phyloP scores from a whole-genome alignment of 2,888 invertebrate species.

The Sinhomidia bicolor region DNA sequence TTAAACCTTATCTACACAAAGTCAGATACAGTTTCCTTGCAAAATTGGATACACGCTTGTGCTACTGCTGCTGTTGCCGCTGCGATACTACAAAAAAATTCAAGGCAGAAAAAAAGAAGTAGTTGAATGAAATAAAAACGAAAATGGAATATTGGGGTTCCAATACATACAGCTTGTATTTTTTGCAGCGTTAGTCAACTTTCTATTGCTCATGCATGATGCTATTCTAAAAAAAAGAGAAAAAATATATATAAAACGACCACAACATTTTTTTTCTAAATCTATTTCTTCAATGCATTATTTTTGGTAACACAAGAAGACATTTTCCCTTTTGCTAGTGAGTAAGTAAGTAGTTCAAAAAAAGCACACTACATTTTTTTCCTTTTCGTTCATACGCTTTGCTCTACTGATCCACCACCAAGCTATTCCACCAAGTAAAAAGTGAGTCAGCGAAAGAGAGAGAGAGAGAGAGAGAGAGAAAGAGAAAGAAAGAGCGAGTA shows the following conservation, averaged over 20 bases:
- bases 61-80: background rate
- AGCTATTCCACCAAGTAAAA: slow-evolving; percentile 21
- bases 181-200: background rate
- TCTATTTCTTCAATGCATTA: slow-evolving; percentile 8
- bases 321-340: slow-evolving; percentile 31
- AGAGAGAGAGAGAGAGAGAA: slow-evolving; percentile 2
- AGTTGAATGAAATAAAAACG: slow-evolving; percentile 6
- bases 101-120: too few relatives aligned
- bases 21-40: background rate
- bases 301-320: slow-evolving; percentile 39
- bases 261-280: slow-evolving; percentile 13
- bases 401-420: slow-evolving; percentile 40
- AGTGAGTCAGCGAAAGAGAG: slow-evolving; percentile 39
- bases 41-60: background rate
- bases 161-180: too few relatives aligned
- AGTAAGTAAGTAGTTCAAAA: slow-evolving; percentile 1
- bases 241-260: background rate
- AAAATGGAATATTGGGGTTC: slow-evolving; percentile 25
- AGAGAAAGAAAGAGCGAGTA: background rate
- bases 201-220: background rate
- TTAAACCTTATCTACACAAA: background rate
- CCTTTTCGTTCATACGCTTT: background rate
- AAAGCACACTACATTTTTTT: background rate
- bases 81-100: too few relatives aligned
- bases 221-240: background rate